Conservation (phyloP, 1,140 invertebrate species). For the Cardiocondyla obscurior region DNA sequence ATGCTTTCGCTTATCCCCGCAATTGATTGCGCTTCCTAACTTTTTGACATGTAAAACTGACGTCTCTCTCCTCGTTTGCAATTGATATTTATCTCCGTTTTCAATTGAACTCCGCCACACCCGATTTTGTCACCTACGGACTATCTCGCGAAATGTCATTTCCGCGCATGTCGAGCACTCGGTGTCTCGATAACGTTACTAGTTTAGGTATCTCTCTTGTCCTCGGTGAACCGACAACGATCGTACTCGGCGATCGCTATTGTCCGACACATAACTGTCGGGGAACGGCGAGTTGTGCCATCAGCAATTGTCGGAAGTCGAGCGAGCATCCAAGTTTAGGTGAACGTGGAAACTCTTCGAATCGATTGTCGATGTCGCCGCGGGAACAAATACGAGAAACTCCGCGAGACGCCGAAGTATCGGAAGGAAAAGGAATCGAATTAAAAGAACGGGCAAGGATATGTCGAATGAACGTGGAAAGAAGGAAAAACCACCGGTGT, state of each 20-base stretch:
- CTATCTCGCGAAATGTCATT: conserved; percentile 37
- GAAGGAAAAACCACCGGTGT: not conserved
- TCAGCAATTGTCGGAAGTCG: conserved; percentile 34
- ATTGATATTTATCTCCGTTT: not conserved
- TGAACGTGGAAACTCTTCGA: conserved; percentile 1
- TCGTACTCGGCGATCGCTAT: conserved; percentile 52
- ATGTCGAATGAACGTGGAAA: not conserved
- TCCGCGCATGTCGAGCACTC: conserved; percentile 25
- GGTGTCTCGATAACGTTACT: conserved; percentile 49
- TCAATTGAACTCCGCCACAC: not conserved
- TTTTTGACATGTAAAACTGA: no score
- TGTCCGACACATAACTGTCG: conserved; percentile 41
- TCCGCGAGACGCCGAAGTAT: conserved; percentile 23
- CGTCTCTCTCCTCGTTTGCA: no score
- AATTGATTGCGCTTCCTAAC: no score
- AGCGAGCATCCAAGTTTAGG: conserved; percentile 37
- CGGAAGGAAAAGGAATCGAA: conserved; percentile 60
- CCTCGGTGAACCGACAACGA: conserved; percentile 34
- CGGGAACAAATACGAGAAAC: conserved; percentile 48
- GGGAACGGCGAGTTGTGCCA: not conserved
- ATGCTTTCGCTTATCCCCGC: no score
- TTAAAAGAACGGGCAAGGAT: conserved; percentile 46
- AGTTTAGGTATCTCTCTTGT: conserved; percentile 42
- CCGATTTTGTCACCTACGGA: not conserved
- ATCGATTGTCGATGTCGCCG: conserved; percentile 43